phyloP scores from a whole-genome alignment of 2,888 invertebrate species.

The Synergus laeviventris region DNA sequence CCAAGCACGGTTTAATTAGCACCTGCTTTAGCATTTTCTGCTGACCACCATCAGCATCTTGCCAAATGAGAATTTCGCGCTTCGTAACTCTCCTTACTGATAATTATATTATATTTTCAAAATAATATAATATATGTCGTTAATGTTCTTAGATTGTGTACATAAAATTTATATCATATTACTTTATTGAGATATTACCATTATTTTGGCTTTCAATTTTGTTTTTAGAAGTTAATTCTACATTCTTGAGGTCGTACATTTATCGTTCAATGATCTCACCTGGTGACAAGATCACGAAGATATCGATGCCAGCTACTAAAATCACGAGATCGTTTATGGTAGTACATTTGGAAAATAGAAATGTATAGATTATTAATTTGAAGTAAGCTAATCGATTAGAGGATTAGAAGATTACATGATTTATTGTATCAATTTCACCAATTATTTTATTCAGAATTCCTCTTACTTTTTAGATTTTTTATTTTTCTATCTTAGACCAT shows the following conservation, averaged over 20 bases:
- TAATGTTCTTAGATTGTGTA: too few species aligned
- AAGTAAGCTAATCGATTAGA: not conserved
- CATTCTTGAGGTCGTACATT: not conserved
- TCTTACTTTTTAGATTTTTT: too few species aligned
- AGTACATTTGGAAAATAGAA: not conserved
- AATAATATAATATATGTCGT: not conserved
- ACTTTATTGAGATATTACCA: too few species aligned
- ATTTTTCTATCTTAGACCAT: too few species aligned
- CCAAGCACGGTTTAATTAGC: slow-evolving; percentile 57
- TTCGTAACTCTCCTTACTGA: slow-evolving; percentile 24
- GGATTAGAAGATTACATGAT: not conserved
- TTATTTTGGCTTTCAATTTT: not conserved
- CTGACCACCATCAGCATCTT: slow-evolving; percentile 52
- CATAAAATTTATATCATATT: too few species aligned
- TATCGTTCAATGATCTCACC: not conserved
- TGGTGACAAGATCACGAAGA: not conserved
- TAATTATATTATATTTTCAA: slow-evolving; percentile 1
- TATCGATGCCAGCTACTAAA: not conserved
- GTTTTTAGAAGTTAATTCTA: not conserved
- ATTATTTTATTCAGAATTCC: not conserved
- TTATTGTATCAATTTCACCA: not conserved
- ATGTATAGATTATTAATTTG: not conserved
- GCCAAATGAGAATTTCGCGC: slow-evolving; percentile 51
- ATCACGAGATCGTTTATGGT: not conserved
- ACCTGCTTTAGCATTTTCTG: slow-evolving; percentile 56